These are phyloP conservation scores for Coremacera marginata DNA, from an alignment of 2,888 invertebrate genomes.

Conservation along the genomic window DNA sequence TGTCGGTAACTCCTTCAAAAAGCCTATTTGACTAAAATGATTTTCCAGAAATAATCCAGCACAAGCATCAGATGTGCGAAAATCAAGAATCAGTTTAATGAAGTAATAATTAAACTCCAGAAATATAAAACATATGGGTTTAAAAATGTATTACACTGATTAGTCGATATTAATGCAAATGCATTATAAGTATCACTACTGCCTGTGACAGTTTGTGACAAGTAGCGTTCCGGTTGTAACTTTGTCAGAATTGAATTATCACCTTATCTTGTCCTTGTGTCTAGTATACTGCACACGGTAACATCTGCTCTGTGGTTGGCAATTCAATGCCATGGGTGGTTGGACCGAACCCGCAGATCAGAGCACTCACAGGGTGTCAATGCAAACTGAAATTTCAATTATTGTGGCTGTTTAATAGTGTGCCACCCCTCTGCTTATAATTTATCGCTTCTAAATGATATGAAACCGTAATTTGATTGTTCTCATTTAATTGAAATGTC, in stretches of 20 bases:
- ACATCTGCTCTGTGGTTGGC: constrained; percentile 48
- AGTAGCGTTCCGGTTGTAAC: neutral
- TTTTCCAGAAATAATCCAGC: no score
- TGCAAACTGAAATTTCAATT: neutral
- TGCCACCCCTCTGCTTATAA: constrained; percentile 43
- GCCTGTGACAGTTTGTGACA: neutral
- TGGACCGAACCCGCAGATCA: constrained; percentile 3
- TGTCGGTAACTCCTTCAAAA: no score
- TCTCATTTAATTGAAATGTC: constrained; percentile 44
- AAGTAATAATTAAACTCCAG: no score
- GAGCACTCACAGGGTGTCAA: constrained; percentile 1
- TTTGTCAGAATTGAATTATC: constrained; percentile 52
- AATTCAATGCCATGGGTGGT: constrained; percentile 11
- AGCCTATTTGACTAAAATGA: no score
- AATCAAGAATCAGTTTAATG: no score
- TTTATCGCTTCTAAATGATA: constrained; percentile 47
- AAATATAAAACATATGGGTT: no score
- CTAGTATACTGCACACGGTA: constrained; percentile 33
- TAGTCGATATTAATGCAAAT: no score
- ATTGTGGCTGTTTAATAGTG: constrained; percentile 42
- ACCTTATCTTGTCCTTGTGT: constrained; percentile 37
- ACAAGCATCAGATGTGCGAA: no score
- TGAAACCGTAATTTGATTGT: constrained; percentile 32
- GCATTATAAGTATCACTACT: no score
- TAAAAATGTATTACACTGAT: no score